These are phyloP conservation scores for Abramis brama DNA, from an alignment of 2,113 vertebrate species.

Conservation along the genomic window DNA sequence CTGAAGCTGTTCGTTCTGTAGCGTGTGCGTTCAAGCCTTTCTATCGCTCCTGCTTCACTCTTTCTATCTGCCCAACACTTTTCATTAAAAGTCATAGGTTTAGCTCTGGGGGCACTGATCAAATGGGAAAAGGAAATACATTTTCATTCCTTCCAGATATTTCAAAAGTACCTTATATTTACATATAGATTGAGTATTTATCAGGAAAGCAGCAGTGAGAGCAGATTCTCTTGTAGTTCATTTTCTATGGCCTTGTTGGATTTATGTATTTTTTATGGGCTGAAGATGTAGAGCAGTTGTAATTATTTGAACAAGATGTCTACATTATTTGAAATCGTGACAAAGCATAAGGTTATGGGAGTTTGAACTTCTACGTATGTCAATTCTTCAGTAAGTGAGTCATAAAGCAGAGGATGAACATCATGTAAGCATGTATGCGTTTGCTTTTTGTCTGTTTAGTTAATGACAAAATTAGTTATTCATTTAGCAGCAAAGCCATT, in stretches of 20 bases:
- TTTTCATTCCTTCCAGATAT: slow-evolving; percentile 69
- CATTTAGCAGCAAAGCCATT: slow-evolving; percentile 36
- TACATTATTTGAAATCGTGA: slow-evolving; percentile 63
- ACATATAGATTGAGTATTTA: slow-evolving; percentile 86
- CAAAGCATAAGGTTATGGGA: slow-evolving; percentile 63
- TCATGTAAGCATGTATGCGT: not conserved
- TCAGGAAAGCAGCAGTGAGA: slow-evolving; percentile 69
- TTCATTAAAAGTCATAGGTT: slow-evolving; percentile 81
- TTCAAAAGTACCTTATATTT: slow-evolving; percentile 74
- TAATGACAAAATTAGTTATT: slow-evolving; percentile 17
- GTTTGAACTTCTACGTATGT: slow-evolving; percentile 28
- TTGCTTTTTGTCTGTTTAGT: not conserved
- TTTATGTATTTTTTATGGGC: slow-evolving; percentile 78
- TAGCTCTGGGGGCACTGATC: slow-evolving; percentile 73
- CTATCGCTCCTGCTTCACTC: slow-evolving; percentile 50
- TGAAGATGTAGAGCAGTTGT: slow-evolving; percentile 70
- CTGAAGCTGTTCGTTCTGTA: slow-evolving; percentile 64
- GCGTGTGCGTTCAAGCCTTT: slow-evolving; percentile 63
- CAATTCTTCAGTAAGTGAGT: not conserved
- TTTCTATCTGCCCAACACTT: slow-evolving; percentile 68
- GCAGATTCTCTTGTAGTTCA: slow-evolving; percentile 67
- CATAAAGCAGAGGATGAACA: not conserved
- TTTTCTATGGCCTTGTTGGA: slow-evolving; percentile 76
- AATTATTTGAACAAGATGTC: slow-evolving; percentile 74
- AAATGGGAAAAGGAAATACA: slow-evolving; percentile 73